Conservation (phyloP, 2,888 invertebrate species). For the Teinopalpus imperialis region DNA sequence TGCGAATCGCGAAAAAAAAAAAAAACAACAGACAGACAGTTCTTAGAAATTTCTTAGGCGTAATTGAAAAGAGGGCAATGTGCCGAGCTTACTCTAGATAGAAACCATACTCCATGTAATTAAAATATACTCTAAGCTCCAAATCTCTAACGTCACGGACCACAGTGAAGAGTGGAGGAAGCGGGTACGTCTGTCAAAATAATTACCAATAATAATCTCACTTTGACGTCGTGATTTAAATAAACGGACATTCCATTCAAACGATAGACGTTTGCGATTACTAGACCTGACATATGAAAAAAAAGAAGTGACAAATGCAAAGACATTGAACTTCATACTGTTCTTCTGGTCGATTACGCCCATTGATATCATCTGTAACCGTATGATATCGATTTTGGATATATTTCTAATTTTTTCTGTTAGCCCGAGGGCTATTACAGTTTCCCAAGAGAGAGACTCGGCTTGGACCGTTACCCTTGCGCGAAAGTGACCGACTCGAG, state of each 20-base stretch:
- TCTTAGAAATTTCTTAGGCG: slow-evolving; percentile 1
- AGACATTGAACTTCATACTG: too few species aligned
- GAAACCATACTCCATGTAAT: not conserved
- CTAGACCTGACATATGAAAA: slow-evolving; percentile 13
- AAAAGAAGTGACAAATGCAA: too few species aligned
- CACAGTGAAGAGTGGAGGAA: slow-evolving; percentile 27
- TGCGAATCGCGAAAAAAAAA: not conserved
- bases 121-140: not conserved
- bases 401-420: too few species aligned
- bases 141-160: slow-evolving; percentile 8
- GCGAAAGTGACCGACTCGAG: too few species aligned
- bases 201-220: slow-evolving; percentile 56
- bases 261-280: slow-evolving; percentile 22
- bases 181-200: slow-evolving; percentile 57
- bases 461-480: too few species aligned
- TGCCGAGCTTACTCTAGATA: not conserved
- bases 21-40: too few species aligned
- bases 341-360: too few species aligned
- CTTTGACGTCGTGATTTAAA: slow-evolving; percentile 52
- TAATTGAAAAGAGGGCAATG: slow-evolving; percentile 3
- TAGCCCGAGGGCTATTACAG: too few species aligned
- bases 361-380: too few species aligned
- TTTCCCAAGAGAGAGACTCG: too few species aligned
- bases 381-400: too few species aligned
- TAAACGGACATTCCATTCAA: slow-evolving; percentile 31